These are phyloP conservation scores for Trichacis sp. DNA, from an alignment of 2,888 invertebrate genomes.

Conservation along the genomic window DNA sequence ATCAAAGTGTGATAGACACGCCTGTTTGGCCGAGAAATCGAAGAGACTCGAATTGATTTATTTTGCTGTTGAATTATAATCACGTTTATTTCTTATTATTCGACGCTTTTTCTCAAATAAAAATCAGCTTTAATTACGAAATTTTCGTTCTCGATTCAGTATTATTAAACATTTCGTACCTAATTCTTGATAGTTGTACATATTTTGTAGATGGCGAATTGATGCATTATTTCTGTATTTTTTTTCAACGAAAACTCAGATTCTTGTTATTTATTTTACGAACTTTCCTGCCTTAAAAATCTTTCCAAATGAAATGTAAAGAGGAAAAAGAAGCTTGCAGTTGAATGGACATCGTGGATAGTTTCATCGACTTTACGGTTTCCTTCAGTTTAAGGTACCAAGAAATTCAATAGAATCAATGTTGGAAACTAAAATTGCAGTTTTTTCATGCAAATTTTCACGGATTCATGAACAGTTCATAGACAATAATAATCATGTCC, in stretches of 20 bases:
- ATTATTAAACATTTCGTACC: neutral
- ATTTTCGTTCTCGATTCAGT: neutral
- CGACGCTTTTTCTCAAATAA: no score
- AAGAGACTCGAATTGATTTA: neutral
- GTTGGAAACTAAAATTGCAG: neutral
- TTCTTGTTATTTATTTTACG: constrained; percentile 1
- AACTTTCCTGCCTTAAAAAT: neutral
- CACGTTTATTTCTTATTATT: no score
- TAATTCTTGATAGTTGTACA: neutral
- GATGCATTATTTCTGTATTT: no score
- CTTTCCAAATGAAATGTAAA: neutral
- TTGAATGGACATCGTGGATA: neutral
- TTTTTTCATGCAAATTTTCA: constrained; percentile 28
- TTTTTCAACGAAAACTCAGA: neutral
- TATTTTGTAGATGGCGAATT: neutral
- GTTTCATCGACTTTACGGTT: neutral
- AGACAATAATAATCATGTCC: constrained; percentile 43
- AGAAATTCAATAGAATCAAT: neutral
- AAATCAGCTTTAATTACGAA: neutral
- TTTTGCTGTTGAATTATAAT: neutral
- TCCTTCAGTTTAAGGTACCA: neutral
- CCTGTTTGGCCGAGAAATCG: neutral
- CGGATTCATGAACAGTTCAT: constrained; percentile 7
- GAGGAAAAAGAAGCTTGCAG: no score
- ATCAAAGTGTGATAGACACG: neutral